These are phyloP conservation scores for Catostomus latipinnis DNA, from an alignment of 2,797 vertebrate genomes.

Conservation along the genomic window DNA sequence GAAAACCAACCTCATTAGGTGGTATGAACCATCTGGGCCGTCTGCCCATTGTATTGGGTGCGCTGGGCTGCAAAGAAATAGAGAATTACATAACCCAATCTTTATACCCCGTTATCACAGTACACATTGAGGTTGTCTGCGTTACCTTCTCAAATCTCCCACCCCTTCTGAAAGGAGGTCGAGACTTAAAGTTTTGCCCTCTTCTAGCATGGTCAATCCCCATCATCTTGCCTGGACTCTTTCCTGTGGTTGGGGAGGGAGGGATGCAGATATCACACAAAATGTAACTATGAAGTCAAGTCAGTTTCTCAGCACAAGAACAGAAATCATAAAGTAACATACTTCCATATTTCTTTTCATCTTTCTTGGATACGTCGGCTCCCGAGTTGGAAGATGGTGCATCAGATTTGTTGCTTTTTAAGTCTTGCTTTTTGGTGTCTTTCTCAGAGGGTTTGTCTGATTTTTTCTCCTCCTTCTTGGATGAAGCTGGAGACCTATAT, in stretches of 20 bases:
- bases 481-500: slow-evolving; percentile 78
- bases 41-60: slow-evolving; percentile 71
- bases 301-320: background rate
- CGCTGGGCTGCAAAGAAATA: slow-evolving; percentile 64
- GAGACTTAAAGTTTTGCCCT: slow-evolving; percentile 80
- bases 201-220: slow-evolving; percentile 84
- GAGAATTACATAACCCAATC: background rate
- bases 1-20: slow-evolving; percentile 75
- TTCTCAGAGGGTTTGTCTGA: slow-evolving; percentile 90
- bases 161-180: slow-evolving; percentile 85
- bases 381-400: slow-evolving; percentile 76
- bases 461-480: slow-evolving; percentile 96
- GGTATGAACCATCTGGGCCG: slow-evolving; percentile 78
- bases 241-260: slow-evolving; percentile 62
- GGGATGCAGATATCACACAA: background rate
- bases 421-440: slow-evolving; percentile 85
- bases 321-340: slow-evolving; percentile 66
- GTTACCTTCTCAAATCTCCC: slow-evolving; percentile 91
- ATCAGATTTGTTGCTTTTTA: slow-evolving; percentile 85
- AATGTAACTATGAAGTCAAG: background rate
- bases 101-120: background rate
- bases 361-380: slow-evolving; percentile 85
- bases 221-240: slow-evolving; percentile 88
- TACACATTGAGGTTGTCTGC: background rate
- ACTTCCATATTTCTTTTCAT: slow-evolving; percentile 92